Base-by-base conservation (phyloP, 2,113 vertebrate species). In the Grantiella picta region DNA sequence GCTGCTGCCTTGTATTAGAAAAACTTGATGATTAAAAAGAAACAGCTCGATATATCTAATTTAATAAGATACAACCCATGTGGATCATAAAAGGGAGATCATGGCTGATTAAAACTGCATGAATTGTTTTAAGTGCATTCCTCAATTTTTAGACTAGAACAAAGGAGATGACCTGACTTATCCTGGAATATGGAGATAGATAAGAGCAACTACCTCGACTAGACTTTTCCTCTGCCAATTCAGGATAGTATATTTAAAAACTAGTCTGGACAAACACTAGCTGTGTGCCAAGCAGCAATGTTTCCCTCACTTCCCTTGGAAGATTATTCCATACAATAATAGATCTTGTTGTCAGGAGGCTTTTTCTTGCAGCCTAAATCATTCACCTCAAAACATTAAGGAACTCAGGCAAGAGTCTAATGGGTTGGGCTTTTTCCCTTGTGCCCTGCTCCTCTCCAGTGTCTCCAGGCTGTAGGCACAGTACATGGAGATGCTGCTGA, bases 81-180 rank as follows among this genome's bases (percentile, higher is more conserved):
- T 93, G 95, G 95, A 93, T 95, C 95, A 96, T 96, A 97, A 96
- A 97, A 96, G 94, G 93, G 90, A 97, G 96, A 97, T 97, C 90
- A 93, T 94, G 66, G 93, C 94, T 94, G 96, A 97, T 97, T 96
- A 97, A 97, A 96, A 94, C 94, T 96, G 88, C 93, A 96, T 95
- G 95, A 96, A 96, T 96, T 96, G 96, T 97, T 97, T 96, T 94
- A 97, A 97, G 95, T 96, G 88, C 95, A 95, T 96, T 97, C 92
- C 82, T 96, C 96, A 95, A 78, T 93, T 96, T 96, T 96, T 90
- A 97, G 95, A 89, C 90, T 84, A 93, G 92, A 97, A 96, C 95
- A 90, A 96, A 97, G 94, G 85, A 96, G 90, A 81, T 96, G 96
- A 97, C 96, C 96, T 96, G 95, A 96, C 95, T 97, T 97, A 94